Base-by-base conservation (phyloP, 1,140 invertebrate genomes). In the Vanessa atalanta region DNA sequence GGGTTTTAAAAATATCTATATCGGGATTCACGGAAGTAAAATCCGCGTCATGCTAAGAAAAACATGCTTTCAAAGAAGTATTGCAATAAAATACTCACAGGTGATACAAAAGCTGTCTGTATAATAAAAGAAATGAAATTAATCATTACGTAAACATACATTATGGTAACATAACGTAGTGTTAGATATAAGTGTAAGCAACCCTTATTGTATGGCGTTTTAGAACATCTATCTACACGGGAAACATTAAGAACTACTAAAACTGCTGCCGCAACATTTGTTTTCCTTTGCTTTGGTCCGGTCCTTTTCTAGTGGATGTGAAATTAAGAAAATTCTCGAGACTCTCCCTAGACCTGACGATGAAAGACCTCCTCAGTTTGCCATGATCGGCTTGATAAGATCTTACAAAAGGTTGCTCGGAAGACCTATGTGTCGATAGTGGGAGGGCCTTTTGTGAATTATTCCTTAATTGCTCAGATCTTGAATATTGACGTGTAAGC, bases 261-360 rank as follows among this genome's bases (percentile, higher is more conserved):
- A 78, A 77, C 37, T 80, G 78, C 64, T 79, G 77, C 47, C 75
- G 76, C 26, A 82, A 51, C 31, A 76, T 84, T 70, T 87, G 84
- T 75, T 90, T 91, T 60, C 78, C 69, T 79, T 87, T 92, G 12
- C 55, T 76, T 16, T 83, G 82, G 23, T 85, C 84, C 47, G 85
- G 80, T 26, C 76, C 79, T 75, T 91, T 91, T 79, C 83, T 86
- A 20, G 83, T 78, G 0, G 83, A 81, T 37, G 80, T 73, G 15
- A 92, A 88, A 80, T 85, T 90, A 5, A 92, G 83, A 26, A 93
- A 83, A 76, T 89, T 89, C 70, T 92, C 91, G 57, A 93, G 75
- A 43, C 91, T 89, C 72, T 93, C 91, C 26, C 91, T 80, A 53
- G 89, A 92, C 31, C 91, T 77, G 26, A 93, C 90, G 43, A 88